A percentile compares a stretch with the other conserved stretches of the same genome.
Evolutionary conservation across 2,797 vertebrate species (phyloP).

Genomic region (Trichosurus vulpecula): DNA sequence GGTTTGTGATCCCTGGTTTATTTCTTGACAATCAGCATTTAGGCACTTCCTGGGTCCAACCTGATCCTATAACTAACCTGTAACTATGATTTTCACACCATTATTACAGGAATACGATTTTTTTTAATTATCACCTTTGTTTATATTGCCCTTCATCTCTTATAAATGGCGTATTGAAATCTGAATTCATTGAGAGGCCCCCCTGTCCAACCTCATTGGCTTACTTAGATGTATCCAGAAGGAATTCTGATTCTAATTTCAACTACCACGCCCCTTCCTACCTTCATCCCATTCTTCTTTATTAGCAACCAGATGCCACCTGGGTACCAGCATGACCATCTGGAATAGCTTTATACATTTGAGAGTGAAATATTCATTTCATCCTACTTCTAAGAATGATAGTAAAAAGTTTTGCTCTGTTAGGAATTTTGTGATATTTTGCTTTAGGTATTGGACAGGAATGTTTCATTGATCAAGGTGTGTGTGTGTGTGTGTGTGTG

Average conservation of each 20-base stretch:
- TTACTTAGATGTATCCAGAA: background rate
- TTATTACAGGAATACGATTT: background rate
- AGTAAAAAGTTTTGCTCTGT: background rate
- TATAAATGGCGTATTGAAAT: background rate
- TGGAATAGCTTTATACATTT: background rate
- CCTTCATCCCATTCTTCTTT: background rate
- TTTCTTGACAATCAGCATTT: background rate
- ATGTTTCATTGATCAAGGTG: conserved; percentile 66
- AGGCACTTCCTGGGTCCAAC: background rate
- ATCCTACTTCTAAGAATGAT: background rate
- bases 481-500: background rate
- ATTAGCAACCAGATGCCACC: background rate
- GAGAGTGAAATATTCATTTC: background rate
- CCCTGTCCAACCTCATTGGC: background rate
- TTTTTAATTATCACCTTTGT: background rate
- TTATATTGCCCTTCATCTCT: background rate
- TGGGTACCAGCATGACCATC: background rate
- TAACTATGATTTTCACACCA: background rate
- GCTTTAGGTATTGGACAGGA: conserved; percentile 33
- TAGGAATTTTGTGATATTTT: background rate
- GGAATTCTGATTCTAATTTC: background rate
- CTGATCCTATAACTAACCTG: background rate
- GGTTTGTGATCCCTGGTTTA: background rate
- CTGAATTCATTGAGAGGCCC: background rate
- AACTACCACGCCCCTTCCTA: background rate